Evolutionary conservation across 2,113 vertebrate genomes (phyloP).

Genomic region (Paramormyrops kingsleyae): DNA sequence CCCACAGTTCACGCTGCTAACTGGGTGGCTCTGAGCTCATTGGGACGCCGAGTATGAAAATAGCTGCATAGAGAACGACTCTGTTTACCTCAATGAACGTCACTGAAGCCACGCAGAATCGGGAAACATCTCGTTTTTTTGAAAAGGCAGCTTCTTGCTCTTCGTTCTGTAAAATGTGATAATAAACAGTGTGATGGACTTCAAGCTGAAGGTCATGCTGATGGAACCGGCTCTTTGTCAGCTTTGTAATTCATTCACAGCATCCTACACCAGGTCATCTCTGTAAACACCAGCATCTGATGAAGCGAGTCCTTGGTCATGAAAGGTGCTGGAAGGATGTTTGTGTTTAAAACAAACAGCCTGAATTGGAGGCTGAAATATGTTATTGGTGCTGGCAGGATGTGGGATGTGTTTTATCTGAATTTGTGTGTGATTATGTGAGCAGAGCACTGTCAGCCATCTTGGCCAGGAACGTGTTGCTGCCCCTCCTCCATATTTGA

Average conservation of each 20-base stretch:
- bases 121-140: not conserved
- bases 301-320: not conserved
- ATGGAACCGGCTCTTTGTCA: not conserved
- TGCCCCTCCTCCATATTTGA: conserved; percentile 12
- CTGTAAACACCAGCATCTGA: not conserved
- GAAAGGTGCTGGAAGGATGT: not conserved
- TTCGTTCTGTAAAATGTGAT: not conserved
- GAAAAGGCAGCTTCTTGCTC: not conserved
- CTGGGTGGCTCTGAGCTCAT: conserved; percentile 31
- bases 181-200: not conserved
- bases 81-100: not conserved
- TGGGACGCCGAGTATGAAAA: conserved; percentile 33
- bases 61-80: conserved; percentile 21
- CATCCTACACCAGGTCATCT: not conserved
- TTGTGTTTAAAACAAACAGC: not conserved
- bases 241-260: not conserved
- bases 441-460: conserved; percentile 20
- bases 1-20: conserved; percentile 23
- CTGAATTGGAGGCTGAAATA: not conserved
- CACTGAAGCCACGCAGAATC: not conserved
- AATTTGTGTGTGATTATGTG: conserved; percentile 38
- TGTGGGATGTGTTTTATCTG: conserved; percentile 32
- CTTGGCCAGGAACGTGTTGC: not conserved
- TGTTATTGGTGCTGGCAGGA: not conserved
- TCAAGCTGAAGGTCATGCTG: not conserved